phyloP scores from a whole-genome alignment of 23 tunicate genomes.

The Trididemnum clinides region DNA sequence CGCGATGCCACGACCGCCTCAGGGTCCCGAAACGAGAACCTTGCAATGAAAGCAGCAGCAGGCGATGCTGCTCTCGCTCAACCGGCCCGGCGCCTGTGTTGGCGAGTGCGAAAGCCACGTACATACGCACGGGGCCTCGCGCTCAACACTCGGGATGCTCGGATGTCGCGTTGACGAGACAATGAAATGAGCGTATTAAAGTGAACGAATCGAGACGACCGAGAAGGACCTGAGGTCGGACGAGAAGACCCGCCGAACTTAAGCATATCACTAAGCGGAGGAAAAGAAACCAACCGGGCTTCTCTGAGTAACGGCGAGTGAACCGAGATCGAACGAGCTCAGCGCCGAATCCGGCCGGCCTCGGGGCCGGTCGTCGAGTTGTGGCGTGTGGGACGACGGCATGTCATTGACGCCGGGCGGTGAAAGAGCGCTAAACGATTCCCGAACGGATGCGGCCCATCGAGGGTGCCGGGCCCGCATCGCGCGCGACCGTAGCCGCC shows the following conservation, averaged over 20 bases:
- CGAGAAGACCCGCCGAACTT: slow-evolving; percentile 41
- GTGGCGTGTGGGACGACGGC: slow-evolving; percentile 1
- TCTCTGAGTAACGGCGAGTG: slow-evolving; percentile 51
- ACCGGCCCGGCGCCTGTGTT: too few relatives aligned
- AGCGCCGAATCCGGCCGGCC: slow-evolving; percentile 21
- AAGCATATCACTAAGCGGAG: slow-evolving; percentile 36
- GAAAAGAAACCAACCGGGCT: slow-evolving; percentile 47
- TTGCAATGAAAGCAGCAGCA: too few relatives aligned
- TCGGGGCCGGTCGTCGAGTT: slow-evolving; percentile 25
- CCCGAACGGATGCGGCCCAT: slow-evolving; percentile 22
- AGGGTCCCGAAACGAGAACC: too few relatives aligned
- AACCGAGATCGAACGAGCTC: slow-evolving; percentile 37
- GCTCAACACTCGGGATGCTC: slow-evolving; percentile 3
- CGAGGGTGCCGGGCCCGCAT: too few relatives aligned
- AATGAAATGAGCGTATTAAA: neutral
- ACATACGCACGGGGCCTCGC: slow-evolving; percentile 44
- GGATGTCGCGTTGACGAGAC: too few relatives aligned
- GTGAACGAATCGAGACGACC: neutral
- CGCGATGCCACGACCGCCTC: too few relatives aligned
- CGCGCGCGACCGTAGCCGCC: too few relatives aligned
- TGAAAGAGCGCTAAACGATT: neutral
- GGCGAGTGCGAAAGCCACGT: slow-evolving; percentile 26
- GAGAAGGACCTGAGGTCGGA: slow-evolving; percentile 37
- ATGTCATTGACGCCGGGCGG: slow-evolving; percentile 6
- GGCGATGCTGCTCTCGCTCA: too few relatives aligned